phyloP scores from a whole-genome alignment of 1,140 invertebrate genomes.

The Pomacea maculata region DNA sequence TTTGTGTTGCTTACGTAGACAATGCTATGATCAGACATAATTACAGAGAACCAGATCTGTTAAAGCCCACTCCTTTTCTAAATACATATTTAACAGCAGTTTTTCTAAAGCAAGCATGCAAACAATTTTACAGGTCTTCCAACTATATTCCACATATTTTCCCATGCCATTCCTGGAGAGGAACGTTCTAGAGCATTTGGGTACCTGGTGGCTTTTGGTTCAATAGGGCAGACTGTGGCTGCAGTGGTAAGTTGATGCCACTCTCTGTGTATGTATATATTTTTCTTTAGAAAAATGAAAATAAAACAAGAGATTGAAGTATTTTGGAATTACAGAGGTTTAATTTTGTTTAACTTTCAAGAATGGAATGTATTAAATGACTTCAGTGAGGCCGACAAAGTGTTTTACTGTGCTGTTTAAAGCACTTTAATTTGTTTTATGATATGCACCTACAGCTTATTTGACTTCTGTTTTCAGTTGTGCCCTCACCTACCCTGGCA shows the following conservation, averaged over 20 bases:
- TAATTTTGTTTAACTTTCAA: too few species aligned
- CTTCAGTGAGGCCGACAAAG: too few species aligned
- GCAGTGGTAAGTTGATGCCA: constrained; percentile 71
- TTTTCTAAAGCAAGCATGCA: background rate
- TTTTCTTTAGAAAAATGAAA: too few species aligned
- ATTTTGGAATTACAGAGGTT: too few species aligned
- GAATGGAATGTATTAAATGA: too few species aligned
- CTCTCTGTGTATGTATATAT: background rate
- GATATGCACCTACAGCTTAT: constrained; percentile 1
- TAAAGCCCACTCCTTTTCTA: background rate
- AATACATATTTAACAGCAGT: constrained; percentile 21
- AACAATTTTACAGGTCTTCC: constrained; percentile 72
- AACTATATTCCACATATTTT: constrained; percentile 83
- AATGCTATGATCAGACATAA: too few species aligned
- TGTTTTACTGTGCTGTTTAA: too few species aligned
- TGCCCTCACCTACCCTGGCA: constrained; percentile 75
- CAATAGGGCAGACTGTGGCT: constrained; percentile 80
- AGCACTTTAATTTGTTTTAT: background rate
- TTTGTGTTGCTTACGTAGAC: too few species aligned
- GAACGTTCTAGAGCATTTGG: constrained; percentile 81
- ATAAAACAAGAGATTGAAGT: too few species aligned
- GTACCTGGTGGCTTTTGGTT: constrained; percentile 79
- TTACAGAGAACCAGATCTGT: too few species aligned
- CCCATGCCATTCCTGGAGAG: constrained; percentile 78
- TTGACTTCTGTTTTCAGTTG: constrained; percentile 51